These are phyloP conservation scores for Mystacides longicornis DNA, from an alignment of 2,888 invertebrate genomes.

Conservation along the genomic window DNA sequence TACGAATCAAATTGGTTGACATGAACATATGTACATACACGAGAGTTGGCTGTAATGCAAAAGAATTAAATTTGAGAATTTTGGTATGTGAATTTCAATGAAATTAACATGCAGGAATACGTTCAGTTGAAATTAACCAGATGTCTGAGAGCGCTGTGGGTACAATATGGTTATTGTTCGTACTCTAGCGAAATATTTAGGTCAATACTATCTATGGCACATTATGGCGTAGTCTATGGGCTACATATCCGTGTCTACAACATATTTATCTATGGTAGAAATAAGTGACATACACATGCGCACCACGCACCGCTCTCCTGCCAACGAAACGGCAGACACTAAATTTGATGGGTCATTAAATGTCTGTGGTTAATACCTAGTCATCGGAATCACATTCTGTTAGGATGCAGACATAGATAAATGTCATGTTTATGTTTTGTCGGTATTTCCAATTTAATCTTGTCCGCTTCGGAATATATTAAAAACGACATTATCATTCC, in stretches of 20 bases:
- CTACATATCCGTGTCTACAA: background rate
- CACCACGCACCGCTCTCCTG: background rate
- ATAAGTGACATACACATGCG: background rate
- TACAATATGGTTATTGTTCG: background rate
- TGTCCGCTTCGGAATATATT: background rate
- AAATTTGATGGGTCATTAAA: conserved; percentile 1
- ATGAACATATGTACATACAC: too few relatives aligned
- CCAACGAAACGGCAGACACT: background rate
- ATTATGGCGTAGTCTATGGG: background rate
- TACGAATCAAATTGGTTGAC: too few relatives aligned
- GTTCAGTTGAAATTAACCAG: background rate
- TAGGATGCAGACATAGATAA: background rate
- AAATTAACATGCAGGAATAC: background rate
- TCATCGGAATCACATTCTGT: conserved; percentile 1
- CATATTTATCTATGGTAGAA: background rate
- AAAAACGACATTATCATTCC: background rate
- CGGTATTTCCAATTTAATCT: background rate
- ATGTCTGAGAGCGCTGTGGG: background rate
- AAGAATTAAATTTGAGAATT: background rate
- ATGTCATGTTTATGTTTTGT: background rate
- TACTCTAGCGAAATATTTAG: background rate
- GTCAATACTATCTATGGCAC: background rate
- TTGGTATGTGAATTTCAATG: background rate
- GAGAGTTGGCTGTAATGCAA: background rate
- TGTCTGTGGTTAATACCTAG: background rate